phyloP scores from a whole-genome alignment of 2,797 vertebrate genomes.

The Notoglanidium macrostoma region DNA sequence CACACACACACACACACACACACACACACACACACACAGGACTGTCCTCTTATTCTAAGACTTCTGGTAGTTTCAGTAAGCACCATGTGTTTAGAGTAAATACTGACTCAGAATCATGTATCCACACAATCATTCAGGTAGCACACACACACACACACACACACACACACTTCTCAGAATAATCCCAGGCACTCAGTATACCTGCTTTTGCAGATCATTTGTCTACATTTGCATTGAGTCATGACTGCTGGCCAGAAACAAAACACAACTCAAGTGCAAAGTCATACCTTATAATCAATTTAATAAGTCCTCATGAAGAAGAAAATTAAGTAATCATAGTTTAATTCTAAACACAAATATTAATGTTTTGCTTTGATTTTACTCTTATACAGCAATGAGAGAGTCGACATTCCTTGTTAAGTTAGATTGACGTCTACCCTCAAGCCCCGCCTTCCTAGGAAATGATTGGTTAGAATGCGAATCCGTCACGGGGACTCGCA shows the following conservation, averaged over 20 bases:
- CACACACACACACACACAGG: neutral
- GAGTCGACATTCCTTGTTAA: constrained; percentile 52
- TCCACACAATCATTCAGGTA: neutral
- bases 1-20: neutral
- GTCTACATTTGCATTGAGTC: constrained; percentile 12
- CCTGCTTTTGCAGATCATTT: neutral
- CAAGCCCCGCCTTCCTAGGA: constrained; percentile 59
- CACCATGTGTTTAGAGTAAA: neutral
- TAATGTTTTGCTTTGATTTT: neutral
- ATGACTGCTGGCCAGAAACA: neutral
- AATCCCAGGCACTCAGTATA: neutral
- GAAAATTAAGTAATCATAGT: neutral
- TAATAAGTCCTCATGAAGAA: neutral
- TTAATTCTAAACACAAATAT: neutral
- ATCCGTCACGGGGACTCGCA: constrained; percentile 37
- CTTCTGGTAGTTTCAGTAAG: constrained; percentile 2
- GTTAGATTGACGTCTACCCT: constrained; percentile 57
- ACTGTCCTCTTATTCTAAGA: neutral
- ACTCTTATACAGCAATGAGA: neutral
- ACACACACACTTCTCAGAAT: neutral
- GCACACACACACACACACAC: neutral
- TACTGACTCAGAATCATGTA: neutral
- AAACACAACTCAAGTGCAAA: neutral
- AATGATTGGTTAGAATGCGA: constrained; percentile 52
- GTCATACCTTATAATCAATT: neutral